These are phyloP conservation scores for Clamator glandarius DNA, from an alignment of 2,797 vertebrate species.

Conservation along the genomic window DNA sequence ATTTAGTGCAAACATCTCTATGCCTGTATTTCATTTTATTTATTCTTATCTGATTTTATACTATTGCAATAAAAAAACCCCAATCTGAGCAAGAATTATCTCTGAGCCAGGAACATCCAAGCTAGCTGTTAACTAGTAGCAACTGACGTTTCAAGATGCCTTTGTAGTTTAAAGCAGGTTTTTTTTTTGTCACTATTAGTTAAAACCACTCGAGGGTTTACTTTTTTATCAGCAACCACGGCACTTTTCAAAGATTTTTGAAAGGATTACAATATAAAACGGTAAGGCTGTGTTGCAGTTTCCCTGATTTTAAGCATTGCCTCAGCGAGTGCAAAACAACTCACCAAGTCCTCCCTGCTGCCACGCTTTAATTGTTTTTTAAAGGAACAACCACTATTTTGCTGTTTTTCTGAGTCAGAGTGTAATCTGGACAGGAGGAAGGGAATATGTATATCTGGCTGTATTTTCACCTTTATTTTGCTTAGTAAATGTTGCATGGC, in stretches of 20 bases:
- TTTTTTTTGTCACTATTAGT: slow-evolving; percentile 54
- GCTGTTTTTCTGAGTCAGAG: background rate
- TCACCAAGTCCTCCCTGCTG: slow-evolving; percentile 31
- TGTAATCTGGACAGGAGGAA: background rate
- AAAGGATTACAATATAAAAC: slow-evolving; percentile 69
- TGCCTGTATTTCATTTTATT: slow-evolving; percentile 75
- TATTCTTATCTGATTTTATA: slow-evolving; percentile 79
- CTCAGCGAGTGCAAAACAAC: background rate
- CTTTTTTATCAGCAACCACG: slow-evolving; percentile 68
- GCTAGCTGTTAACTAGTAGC: slow-evolving; percentile 62
- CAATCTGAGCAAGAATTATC: slow-evolving; percentile 70
- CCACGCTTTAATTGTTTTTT: background rate
- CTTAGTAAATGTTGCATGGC: background rate
- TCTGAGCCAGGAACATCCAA: slow-evolving; percentile 71
- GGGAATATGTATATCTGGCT: background rate
- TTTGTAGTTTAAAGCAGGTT: slow-evolving; percentile 67
- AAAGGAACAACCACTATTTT: background rate
- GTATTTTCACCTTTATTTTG: background rate
- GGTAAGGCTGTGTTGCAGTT: slow-evolving; percentile 11
- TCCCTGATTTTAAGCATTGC: slow-evolving; percentile 52
- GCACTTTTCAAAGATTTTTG: slow-evolving; percentile 70
- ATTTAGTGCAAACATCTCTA: slow-evolving; percentile 79
- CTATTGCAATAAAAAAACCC: slow-evolving; percentile 58
- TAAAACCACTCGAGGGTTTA: slow-evolving; percentile 72
- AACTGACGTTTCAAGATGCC: slow-evolving; percentile 72